Evolutionary conservation across 2,888 invertebrate genomes (phyloP).

Genomic region (Cinara cedri): DNA sequence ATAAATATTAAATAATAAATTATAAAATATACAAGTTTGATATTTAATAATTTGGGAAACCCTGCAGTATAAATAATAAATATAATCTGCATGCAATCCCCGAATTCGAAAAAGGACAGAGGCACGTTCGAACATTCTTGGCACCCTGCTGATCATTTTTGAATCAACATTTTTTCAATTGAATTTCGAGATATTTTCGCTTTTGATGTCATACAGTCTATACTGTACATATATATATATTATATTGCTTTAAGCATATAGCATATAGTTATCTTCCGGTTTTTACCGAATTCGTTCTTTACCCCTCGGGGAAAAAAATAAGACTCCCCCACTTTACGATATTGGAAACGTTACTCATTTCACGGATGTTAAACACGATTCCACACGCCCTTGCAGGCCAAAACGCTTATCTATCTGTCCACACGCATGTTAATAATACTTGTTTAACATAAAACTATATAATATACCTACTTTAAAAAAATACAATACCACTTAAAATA

Average conservation of each 20-base stretch:
- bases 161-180: conserved; percentile 48
- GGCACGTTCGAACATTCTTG: conserved; percentile 37
- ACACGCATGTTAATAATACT: neutral
- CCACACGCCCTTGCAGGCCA: conserved; percentile 33
- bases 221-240: too few species aligned
- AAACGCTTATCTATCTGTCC: conserved; percentile 40
- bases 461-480: neutral
- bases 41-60: conserved; percentile 25
- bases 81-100: conserved; percentile 44
- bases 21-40: neutral
- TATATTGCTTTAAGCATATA: conserved; percentile 2
- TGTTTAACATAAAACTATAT: conserved; percentile 11
- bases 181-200: neutral
- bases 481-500: neutral
- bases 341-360: conserved; percentile 48
- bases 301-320: conserved; percentile 14
- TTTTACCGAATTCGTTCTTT: conserved; percentile 34
- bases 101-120: conserved; percentile 26
- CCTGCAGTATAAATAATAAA: conserved; percentile 2
- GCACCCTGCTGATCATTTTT: conserved; percentile 39
- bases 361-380: conserved; percentile 49
- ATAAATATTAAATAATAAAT: neutral
- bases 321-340: conserved; percentile 1
- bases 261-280: conserved; percentile 16
- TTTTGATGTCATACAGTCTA: conserved; percentile 41